Evolutionary conservation across 2,797 vertebrate species (phyloP).

Genomic region (Chiloscyllium punctatum): DNA sequence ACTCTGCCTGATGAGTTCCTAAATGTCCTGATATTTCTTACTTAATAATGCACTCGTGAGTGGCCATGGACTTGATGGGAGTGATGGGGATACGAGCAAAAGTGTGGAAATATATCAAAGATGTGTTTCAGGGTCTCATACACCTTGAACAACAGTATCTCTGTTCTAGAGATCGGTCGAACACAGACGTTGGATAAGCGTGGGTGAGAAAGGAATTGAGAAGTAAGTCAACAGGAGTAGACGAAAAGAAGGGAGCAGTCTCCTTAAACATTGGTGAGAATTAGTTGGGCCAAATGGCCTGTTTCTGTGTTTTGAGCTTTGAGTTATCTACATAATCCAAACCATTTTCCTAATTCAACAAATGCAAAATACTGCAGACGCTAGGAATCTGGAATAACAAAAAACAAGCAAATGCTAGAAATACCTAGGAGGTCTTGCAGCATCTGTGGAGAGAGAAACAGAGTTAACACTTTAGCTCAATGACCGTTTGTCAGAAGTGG

Average conservation of each 20-base stretch:
- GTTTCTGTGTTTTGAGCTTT: background rate
- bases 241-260: background rate
- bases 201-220: background rate
- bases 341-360: background rate
- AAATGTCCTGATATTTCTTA: background rate
- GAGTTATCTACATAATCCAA: background rate
- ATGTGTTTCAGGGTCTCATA: too few relatives aligned
- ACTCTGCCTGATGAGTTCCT: background rate
- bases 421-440: background rate
- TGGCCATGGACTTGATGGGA: too few relatives aligned
- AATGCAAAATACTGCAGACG: background rate
- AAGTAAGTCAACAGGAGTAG: background rate
- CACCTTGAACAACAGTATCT: background rate
- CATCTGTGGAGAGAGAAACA: constrained; percentile 14
- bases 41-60: background rate
- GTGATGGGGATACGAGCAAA: background rate
- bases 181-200: background rate
- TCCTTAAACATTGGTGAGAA: background rate
- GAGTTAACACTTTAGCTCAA: background rate
- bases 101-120: background rate
- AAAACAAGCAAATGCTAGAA: background rate
- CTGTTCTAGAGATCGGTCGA: too few relatives aligned
- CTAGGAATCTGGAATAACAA: background rate
- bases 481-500: background rate
- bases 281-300: background rate